These are phyloP conservation scores for Armadillidium nasatum DNA, from an alignment of 1,140 invertebrate species.

Conservation along the genomic window DNA sequence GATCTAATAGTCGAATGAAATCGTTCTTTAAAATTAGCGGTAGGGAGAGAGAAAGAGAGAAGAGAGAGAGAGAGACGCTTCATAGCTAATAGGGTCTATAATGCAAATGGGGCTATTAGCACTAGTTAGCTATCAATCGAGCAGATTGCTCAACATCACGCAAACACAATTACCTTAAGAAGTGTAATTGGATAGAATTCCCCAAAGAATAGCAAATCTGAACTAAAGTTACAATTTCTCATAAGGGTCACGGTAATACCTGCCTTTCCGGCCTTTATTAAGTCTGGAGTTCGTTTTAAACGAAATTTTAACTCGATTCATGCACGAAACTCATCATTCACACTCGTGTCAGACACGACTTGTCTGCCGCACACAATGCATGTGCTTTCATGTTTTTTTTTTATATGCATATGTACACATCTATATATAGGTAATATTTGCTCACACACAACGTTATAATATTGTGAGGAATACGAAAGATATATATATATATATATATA, in stretches of 20 bases:
- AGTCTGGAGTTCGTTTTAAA: not conserved
- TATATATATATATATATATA: no score
- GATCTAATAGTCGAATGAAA: not conserved
- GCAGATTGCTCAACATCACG: not conserved
- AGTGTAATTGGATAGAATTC: conserved; percentile 1
- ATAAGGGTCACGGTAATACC: not conserved
- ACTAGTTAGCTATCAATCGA: conserved; percentile 12
- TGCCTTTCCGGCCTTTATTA: not conserved
- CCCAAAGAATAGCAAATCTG: conserved; percentile 1
- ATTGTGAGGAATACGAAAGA: no score
- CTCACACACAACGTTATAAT: no score
- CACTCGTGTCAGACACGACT: not conserved
- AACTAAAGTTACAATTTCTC: conserved; percentile 5
- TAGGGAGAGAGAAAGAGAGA: not conserved
- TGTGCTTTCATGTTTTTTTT: no score
- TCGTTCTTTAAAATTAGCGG: conserved; percentile 7
- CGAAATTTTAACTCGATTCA: conserved; percentile 1
- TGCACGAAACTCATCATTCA: not conserved
- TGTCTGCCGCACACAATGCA: not conserved
- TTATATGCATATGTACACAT: not conserved
- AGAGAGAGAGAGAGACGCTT: not conserved
- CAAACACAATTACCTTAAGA: not conserved
- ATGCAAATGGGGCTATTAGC: conserved; percentile 11
- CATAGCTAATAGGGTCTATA: not conserved
- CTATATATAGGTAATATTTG: not conserved